A percentile compares a stretch with the other conserved stretches of the same genome.
phyloP scores from a whole-genome alignment of 2,888 invertebrate genomes.

The Hybos culiciformis region DNA sequence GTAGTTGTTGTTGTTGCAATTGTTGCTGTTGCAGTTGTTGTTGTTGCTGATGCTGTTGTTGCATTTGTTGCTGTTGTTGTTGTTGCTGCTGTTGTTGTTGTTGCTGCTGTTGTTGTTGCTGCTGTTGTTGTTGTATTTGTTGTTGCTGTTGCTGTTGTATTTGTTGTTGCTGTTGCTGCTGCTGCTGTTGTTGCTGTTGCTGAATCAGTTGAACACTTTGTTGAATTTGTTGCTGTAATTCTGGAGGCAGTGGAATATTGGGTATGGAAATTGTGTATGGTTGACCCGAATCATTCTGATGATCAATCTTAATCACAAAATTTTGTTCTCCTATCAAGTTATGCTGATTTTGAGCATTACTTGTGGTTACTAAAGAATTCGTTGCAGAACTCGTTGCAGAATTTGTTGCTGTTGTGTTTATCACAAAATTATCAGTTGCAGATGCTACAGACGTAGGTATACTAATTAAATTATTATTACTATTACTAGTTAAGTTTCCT shows the following conservation, averaged over 20 bases:
- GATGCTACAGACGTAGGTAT: not conserved
- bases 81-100: slow-evolving; percentile 26
- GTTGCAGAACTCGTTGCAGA: not conserved
- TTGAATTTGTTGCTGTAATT: slow-evolving; percentile 22
- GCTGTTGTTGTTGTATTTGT: not conserved
- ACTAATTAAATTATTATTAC: not conserved
- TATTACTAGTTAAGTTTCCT: no score
- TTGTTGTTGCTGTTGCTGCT: slow-evolving; percentile 5
- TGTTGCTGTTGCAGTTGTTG: slow-evolving; percentile 8
- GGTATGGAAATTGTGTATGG: slow-evolving; percentile 36
- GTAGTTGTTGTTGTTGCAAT: slow-evolving; percentile 4
- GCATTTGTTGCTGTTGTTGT: slow-evolving; percentile 24
- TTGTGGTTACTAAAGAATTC: slow-evolving; percentile 9
- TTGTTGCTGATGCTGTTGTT: slow-evolving; percentile 8
- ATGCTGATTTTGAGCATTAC: slow-evolving; percentile 1
- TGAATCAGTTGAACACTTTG: slow-evolving; percentile 8
- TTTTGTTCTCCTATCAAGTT: slow-evolving; percentile 27
- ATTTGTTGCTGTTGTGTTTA: not conserved
- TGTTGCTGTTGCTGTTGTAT: slow-evolving; percentile 2
- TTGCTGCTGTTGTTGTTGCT: not conserved
- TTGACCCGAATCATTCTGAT: slow-evolving; percentile 26
- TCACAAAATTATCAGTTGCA: not conserved
- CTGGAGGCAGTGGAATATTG: slow-evolving; percentile 33
- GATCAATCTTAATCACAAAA: slow-evolving; percentile 35
- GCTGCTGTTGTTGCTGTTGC: slow-evolving; percentile 7